A percentile compares a stretch with the other conserved stretches of the same genome.
Conservation (phyloP, 1,140 invertebrate species). For the Reticulitermes speratus region DNA sequence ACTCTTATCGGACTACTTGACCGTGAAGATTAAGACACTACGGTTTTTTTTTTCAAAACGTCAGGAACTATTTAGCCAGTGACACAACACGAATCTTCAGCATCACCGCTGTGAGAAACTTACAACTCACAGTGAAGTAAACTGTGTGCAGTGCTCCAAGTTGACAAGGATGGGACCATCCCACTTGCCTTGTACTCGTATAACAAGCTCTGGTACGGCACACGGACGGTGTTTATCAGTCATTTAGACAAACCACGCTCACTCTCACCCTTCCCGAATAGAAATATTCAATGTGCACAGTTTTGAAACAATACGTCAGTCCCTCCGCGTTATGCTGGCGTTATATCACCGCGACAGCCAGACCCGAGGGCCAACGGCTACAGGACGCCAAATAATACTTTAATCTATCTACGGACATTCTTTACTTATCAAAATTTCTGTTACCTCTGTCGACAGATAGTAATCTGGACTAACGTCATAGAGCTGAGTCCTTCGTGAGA, state of each 20-base stretch:
- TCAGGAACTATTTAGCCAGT: too few relatives aligned
- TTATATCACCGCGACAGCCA: neutral
- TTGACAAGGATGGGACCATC: neutral
- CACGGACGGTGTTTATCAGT: neutral
- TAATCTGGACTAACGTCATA: too few relatives aligned
- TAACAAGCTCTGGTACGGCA: neutral
- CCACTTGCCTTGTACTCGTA: neutral
- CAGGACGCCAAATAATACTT: neutral
- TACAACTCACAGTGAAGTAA: too few relatives aligned
- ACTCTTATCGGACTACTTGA: too few relatives aligned
- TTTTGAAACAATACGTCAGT: conserved; percentile 16
- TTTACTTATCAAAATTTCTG: too few relatives aligned
- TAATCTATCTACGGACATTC: too few relatives aligned
- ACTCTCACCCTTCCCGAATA: neutral
- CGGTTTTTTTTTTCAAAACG: too few relatives aligned
- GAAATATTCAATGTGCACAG: conserved; percentile 18
- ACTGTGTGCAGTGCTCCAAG: neutral
- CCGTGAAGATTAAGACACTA: too few relatives aligned
- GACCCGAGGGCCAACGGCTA: neutral
- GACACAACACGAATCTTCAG: too few relatives aligned
- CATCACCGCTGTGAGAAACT: too few relatives aligned
- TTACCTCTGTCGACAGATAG: too few relatives aligned
- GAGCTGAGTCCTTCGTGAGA: too few relatives aligned
- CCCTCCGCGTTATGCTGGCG: neutral
- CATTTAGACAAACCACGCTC: conserved; percentile 9